Evolutionary conservation across 2,888 invertebrate species (phyloP).

Genomic region (Sphinx pinastri): DNA sequence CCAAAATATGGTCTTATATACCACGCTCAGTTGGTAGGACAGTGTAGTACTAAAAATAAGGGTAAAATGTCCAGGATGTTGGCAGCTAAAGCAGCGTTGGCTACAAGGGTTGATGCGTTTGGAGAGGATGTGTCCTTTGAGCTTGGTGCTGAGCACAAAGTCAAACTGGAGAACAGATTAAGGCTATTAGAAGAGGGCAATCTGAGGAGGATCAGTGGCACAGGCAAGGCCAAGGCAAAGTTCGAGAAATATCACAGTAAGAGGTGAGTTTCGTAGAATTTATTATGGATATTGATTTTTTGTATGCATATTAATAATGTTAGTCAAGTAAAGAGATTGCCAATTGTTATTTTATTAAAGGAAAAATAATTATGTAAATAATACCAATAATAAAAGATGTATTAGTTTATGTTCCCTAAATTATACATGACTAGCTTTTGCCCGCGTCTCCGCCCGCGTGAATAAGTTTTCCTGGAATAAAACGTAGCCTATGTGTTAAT

Average conservation of each 20-base stretch:
- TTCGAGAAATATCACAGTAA: conserved; percentile 96
- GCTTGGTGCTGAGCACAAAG: conserved; percentile 94
- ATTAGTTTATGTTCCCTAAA: too few relatives aligned
- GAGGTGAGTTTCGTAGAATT: conserved; percentile 72
- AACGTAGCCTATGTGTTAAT: too few relatives aligned
- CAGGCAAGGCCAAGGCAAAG: conserved; percentile 93
- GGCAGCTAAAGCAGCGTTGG: conserved; percentile 97
- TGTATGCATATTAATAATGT: neutral
- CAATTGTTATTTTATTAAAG: too few relatives aligned
- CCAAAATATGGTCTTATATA: conserved; percentile 99
- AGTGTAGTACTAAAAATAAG: conserved; percentile 94
- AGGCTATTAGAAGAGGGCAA: conserved; percentile 94
- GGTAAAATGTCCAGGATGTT: conserved; percentile 98
- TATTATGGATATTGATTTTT: conserved; percentile 12
- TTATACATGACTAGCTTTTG: too few relatives aligned
- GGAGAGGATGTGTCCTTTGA: conserved; percentile 94
- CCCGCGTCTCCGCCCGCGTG: too few relatives aligned
- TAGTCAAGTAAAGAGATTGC: too few relatives aligned
- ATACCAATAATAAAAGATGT: too few relatives aligned
- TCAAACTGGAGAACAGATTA: conserved; percentile 92
- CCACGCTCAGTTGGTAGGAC: conserved; percentile 96
- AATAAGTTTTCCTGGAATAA: too few relatives aligned
- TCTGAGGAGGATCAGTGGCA: conserved; percentile 91
- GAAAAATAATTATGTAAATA: too few relatives aligned
- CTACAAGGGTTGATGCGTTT: conserved; percentile 97